Percentiles rank a stretch among this genome's conserved stretches.
Conservation (phyloP, 2,888 invertebrate species). For the Tetragonula carbonaria region DNA sequence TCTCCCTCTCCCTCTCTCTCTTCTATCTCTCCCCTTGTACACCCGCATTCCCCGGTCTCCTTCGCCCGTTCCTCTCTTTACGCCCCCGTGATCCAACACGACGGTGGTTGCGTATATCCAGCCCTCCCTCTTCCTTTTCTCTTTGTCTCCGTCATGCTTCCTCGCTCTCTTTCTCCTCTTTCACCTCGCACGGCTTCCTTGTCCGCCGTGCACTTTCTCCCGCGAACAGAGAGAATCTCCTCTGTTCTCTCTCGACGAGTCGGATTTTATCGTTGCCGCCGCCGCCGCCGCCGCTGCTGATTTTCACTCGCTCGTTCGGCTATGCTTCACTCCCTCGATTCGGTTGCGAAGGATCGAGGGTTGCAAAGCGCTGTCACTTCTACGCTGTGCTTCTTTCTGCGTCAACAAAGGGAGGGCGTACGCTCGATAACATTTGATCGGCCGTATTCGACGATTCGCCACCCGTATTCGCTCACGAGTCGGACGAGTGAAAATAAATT, state of each 20-base stretch:
- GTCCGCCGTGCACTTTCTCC: slow-evolving; percentile 15
- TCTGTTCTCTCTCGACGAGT: not conserved
- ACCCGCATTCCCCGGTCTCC: slow-evolving; percentile 36
- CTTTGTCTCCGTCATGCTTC: slow-evolving; percentile 39
- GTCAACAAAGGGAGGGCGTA: slow-evolving; percentile 76
- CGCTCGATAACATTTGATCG: slow-evolving; percentile 61
- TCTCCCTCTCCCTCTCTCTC: slow-evolving; percentile 32
- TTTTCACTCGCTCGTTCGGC: slow-evolving; percentile 51
- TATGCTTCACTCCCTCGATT: slow-evolving; percentile 39
- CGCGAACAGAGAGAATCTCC: not conserved
- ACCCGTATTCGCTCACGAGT: slow-evolving; percentile 15
- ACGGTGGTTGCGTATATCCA: slow-evolving; percentile 66
- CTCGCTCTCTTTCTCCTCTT: slow-evolving; percentile 55
- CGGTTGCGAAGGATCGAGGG: slow-evolving; percentile 66
- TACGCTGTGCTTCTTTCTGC: slow-evolving; percentile 77
- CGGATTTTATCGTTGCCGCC: not conserved
- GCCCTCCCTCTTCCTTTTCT: slow-evolving; percentile 39
- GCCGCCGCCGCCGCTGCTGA: not conserved
- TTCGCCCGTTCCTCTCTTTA: slow-evolving; percentile 53
- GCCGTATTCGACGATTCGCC: slow-evolving; percentile 47
- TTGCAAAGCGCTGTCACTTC: slow-evolving; percentile 69
- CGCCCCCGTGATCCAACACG: slow-evolving; percentile 69
- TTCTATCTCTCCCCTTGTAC: slow-evolving; percentile 56
- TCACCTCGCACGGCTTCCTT: slow-evolving; percentile 30
- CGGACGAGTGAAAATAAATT: slow-evolving; percentile 45